Percentiles rank a stretch among this genome's conserved stretches.
phyloP scores from a whole-genome alignment of 2,888 invertebrate genomes.

The Pherbina coryleti region DNA sequence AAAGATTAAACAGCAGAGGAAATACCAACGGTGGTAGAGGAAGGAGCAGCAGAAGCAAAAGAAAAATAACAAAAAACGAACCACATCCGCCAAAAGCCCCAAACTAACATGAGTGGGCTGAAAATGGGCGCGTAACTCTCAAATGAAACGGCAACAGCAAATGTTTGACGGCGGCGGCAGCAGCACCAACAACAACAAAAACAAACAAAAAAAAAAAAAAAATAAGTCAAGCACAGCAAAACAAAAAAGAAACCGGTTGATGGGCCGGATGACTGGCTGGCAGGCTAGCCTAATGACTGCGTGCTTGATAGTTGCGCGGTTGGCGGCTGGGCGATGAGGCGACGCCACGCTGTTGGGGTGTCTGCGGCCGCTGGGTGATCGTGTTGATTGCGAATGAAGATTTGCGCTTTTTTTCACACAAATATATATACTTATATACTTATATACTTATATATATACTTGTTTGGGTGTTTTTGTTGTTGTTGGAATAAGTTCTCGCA shows the following conservation, averaged over 20 bases:
- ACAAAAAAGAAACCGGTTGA: neutral
- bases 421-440: no score
- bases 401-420: neutral
- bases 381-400: conserved; percentile 30
- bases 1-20: neutral
- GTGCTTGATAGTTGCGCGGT: neutral
- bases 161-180: neutral
- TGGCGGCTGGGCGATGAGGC: neutral
- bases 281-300: conserved; percentile 18
- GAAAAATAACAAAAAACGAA: conserved; percentile 3
- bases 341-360: conserved; percentile 11
- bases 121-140: conserved; percentile 62
- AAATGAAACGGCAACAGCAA: conserved; percentile 39
- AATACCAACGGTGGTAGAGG: no score
- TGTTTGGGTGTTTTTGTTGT: neutral
- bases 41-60: neutral
- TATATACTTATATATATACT: neutral
- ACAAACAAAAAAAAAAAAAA: conserved; percentile 12
- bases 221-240: neutral
- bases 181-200: conserved; percentile 12
- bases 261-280: conserved; percentile 7
- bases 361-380: conserved; percentile 22
- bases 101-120: conserved; percentile 61
- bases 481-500: neutral
- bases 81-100: conserved; percentile 27